phyloP scores from a whole-genome alignment of 2,113 vertebrate species.

The Urocitellus parryii region DNA sequence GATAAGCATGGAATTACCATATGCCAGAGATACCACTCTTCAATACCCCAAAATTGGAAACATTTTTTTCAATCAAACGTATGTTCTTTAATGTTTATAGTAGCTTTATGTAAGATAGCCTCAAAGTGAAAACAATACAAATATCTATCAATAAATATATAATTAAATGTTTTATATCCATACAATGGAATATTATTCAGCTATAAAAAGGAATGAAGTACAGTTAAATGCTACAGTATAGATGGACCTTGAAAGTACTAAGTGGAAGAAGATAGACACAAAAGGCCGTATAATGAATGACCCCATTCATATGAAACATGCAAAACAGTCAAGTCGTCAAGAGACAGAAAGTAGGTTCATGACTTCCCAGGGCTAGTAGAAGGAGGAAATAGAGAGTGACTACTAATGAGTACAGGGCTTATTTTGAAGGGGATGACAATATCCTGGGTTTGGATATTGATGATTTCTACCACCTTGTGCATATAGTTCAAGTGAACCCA shows the following conservation, averaged over 20 bases:
- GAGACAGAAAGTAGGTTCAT: background rate
- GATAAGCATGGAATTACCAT: background rate
- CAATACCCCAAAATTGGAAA: background rate
- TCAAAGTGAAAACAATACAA: background rate
- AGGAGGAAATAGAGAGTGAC: background rate
- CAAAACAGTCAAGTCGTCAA: background rate
- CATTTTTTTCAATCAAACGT: background rate
- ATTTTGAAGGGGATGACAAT: background rate
- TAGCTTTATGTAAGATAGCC: background rate
- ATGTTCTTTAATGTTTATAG: background rate
- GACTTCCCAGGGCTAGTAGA: too few relatives aligned
- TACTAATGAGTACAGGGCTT: background rate
- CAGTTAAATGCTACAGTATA: background rate
- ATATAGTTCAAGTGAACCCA: background rate
- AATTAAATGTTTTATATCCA: background rate
- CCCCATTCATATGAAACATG: background rate
- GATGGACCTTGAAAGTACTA: background rate
- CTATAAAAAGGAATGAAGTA: background rate
- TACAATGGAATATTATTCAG: background rate
- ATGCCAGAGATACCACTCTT: background rate
- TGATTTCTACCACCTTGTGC: background rate
- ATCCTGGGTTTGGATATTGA: background rate
- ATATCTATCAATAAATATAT: background rate
- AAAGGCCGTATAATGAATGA: background rate
- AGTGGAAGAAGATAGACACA: background rate